phyloP scores from a whole-genome alignment of 2,113 vertebrate species.

The Tachysurus fulvidraco region DNA sequence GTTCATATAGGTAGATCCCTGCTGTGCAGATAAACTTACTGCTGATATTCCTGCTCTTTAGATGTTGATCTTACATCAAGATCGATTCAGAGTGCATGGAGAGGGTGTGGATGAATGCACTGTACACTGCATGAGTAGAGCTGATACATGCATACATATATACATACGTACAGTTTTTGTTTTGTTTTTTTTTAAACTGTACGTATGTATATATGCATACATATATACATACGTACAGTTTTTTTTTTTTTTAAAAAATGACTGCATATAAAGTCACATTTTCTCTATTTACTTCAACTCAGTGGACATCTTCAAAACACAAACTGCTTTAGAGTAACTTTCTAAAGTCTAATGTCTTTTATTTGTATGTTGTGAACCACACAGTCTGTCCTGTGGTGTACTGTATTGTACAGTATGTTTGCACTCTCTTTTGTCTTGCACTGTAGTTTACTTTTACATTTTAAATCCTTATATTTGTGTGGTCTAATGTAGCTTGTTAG shows the following conservation, averaged over 20 bases:
- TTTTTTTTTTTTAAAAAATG: background rate
- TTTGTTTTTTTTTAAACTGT: background rate
- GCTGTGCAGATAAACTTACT: constrained; percentile 60
- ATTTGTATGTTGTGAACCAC: background rate
- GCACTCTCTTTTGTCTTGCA: no score
- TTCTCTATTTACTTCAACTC: background rate
- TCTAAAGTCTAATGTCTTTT: background rate
- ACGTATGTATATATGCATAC: background rate
- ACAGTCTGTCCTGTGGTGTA: no score
- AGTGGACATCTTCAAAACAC: no score
- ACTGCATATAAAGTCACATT: background rate
- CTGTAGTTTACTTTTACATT: no score
- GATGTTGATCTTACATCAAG: constrained; percentile 43
- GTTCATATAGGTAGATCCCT: constrained; percentile 49
- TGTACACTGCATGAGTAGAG: background rate
- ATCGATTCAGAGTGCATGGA: constrained; percentile 32
- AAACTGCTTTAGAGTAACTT: background rate
- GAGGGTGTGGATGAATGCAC: constrained; percentile 2
- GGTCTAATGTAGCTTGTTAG: no score
- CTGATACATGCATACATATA: background rate
- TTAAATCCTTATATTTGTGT: no score
- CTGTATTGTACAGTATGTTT: no score
- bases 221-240: background rate
- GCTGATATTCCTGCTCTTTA: constrained; percentile 59
- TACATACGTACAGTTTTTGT: background rate